phyloP scores from a whole-genome alignment of 2,888 invertebrate genomes.

The Chymomyza caudatula region DNA sequence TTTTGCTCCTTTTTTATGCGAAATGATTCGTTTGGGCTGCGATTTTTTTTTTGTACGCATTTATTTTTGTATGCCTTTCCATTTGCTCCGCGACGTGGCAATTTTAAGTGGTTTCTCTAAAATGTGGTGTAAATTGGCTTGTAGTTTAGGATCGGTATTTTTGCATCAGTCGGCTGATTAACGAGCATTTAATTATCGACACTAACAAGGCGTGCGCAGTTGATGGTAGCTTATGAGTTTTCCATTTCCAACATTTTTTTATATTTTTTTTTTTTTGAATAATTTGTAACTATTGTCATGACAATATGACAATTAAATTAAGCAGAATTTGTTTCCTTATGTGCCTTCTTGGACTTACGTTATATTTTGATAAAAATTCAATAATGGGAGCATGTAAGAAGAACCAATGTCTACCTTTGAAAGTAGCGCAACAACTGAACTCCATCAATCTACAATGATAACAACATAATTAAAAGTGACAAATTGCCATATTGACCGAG shows the following conservation, averaged over 20 bases:
- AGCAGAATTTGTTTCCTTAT: no score
- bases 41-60: not conserved
- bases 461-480: conserved; percentile 52
- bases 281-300: no score
- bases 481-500: conserved; percentile 38
- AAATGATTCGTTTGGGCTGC: conserved; percentile 4
- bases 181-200: conserved; percentile 36
- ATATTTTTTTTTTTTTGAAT: no score
- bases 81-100: not conserved
- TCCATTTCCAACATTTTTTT: no score
- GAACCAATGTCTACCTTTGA: no score
- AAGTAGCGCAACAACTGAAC: not conserved
- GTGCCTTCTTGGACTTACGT: no score
- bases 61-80: conserved; percentile 1
- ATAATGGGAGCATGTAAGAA: no score
- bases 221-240: not conserved
- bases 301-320: no score
- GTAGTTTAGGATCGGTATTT: conserved; percentile 2
- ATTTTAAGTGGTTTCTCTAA: conserved; percentile 26
- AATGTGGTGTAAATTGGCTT: conserved; percentile 26
- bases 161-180: conserved; percentile 11
- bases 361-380: no score
- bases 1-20: not conserved
- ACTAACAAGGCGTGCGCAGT: conserved; percentile 3
- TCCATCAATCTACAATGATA: conserved; percentile 17